Percentiles rank a stretch among this genome's conserved stretches.
These are phyloP conservation scores for Eulemur mongoz DNA, from an alignment of 2,797 vertebrate genomes.

Conservation along the genomic window DNA sequence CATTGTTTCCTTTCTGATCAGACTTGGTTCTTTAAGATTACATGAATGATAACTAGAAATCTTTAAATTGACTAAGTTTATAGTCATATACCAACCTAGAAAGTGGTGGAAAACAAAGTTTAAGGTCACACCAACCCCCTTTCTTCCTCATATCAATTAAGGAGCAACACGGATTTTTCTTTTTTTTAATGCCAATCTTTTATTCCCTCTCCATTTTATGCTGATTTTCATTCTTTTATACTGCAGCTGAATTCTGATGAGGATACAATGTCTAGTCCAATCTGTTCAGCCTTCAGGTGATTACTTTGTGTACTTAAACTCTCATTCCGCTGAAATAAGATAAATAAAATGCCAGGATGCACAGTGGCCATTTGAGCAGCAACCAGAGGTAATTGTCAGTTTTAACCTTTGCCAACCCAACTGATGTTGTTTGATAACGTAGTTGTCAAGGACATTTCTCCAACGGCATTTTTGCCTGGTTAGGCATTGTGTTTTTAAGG, in stretches of 20 bases:
- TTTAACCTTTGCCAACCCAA: not conserved
- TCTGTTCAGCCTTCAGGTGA: conserved; percentile 57
- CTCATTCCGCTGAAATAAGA: conserved; percentile 31
- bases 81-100: not conserved
- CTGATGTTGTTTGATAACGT: not conserved
- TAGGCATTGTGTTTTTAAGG: not conserved
- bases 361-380: not conserved
- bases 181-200: not conserved
- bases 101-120: not conserved
- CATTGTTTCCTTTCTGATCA: not conserved
- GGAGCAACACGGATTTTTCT: not conserved
- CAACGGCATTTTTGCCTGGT: not conserved
- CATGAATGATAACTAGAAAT: not conserved
- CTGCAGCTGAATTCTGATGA: conserved; percentile 49
- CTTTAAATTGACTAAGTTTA: not conserved
- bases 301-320: conserved; percentile 55
- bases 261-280: not conserved
- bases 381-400: not conserved
- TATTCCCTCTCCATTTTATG: not conserved
- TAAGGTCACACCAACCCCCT: accelerated
- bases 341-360: conserved; percentile 33
- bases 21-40: not conserved
- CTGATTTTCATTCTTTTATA: not conserved
- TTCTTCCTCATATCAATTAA: conserved; percentile 2
- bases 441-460: not conserved